Conservation (phyloP, 2,888 invertebrate species). For the Aelia acuminata region DNA sequence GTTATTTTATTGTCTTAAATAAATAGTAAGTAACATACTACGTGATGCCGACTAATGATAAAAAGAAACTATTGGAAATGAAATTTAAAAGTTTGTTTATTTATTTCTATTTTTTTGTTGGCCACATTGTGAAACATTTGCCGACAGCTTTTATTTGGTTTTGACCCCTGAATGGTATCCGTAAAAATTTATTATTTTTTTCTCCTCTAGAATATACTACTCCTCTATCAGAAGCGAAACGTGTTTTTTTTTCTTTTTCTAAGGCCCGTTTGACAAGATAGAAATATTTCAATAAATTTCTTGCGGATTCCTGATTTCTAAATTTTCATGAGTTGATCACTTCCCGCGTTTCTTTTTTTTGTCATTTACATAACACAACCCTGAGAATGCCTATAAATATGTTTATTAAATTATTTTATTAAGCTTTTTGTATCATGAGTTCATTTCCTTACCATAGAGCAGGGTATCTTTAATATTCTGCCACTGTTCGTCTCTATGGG, state of each 20-base stretch:
- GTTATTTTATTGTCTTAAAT: too few relatives aligned
- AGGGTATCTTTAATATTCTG: too few relatives aligned
- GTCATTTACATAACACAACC: background rate
- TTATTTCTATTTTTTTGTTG: background rate
- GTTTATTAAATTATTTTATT: background rate
- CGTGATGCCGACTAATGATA: too few relatives aligned
- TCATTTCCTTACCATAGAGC: too few relatives aligned
- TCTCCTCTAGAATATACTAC: background rate
- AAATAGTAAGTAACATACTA: too few relatives aligned
- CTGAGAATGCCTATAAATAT: background rate
- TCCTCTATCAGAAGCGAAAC: background rate
- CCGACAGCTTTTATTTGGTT: background rate
- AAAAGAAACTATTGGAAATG: background rate
- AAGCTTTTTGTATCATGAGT: too few relatives aligned
- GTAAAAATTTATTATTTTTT: too few relatives aligned
- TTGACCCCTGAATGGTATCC: background rate
- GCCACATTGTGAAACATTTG: background rate
- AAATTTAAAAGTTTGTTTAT: background rate
- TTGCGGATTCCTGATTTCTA: background rate
- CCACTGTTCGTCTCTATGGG: too few relatives aligned
- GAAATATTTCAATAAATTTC: conserved; percentile 18
- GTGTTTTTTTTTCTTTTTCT: background rate
- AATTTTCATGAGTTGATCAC: background rate
- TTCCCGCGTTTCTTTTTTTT: background rate
- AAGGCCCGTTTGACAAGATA: background rate